Evolutionary conservation across 2,888 invertebrate species (phyloP).

Genomic region (Herminia tarsipennalis): DNA sequence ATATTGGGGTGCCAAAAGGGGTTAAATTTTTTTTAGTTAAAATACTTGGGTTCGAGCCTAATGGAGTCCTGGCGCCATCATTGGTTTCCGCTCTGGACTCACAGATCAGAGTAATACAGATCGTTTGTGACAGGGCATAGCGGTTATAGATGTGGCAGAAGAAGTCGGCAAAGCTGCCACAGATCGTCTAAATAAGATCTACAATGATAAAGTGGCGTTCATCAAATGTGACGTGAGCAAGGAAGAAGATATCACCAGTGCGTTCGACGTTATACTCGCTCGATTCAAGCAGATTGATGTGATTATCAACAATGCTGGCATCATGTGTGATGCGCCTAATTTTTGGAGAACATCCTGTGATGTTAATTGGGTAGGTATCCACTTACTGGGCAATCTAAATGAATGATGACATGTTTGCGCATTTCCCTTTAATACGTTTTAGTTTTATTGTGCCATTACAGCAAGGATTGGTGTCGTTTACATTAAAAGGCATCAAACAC

Average conservation of each 20-base stretch:
- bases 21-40: no score
- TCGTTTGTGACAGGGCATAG: slow-evolving; percentile 34
- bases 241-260: slow-evolving; percentile 47
- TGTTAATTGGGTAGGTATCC: slow-evolving; percentile 58
- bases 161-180: slow-evolving; percentile 46
- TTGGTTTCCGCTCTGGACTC: no score
- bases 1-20: no score
- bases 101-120: background rate
- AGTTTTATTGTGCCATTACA: slow-evolving; percentile 45
- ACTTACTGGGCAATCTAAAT: no score
- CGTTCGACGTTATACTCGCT: slow-evolving; percentile 48
- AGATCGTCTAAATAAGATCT: slow-evolving; percentile 43
- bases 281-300: slow-evolving; percentile 54
- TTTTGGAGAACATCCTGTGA: slow-evolving; percentile 54
- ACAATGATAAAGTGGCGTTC: slow-evolving; percentile 48
- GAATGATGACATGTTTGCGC: no score
- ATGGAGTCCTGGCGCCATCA: no score
- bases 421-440: no score
- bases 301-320: slow-evolving; percentile 62
- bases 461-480: slow-evolving; percentile 77
- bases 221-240: slow-evolving; percentile 58
- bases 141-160: slow-evolving; percentile 55
- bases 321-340: slow-evolving; percentile 52
- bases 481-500: slow-evolving; percentile 53
- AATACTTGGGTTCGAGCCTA: no score